phyloP scores from a whole-genome alignment of 2,888 invertebrate genomes.

The Rhorus exstirpatorius region DNA sequence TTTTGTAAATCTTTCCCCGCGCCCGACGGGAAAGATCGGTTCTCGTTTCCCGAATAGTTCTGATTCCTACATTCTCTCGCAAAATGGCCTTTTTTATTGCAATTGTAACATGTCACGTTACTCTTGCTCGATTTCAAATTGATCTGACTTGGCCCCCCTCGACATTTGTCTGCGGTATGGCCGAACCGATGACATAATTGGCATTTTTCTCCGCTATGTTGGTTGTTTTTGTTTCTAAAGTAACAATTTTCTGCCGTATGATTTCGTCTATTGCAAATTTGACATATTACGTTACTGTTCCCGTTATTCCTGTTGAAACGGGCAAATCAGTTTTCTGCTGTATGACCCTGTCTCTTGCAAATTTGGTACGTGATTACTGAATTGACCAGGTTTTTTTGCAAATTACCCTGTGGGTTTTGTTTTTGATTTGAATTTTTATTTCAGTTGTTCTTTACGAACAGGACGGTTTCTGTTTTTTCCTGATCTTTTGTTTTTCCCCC shows the following conservation, averaged over 20 bases:
- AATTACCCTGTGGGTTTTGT: too few species aligned
- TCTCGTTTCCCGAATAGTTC: constrained; percentile 15
- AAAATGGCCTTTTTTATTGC: neutral
- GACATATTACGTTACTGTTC: neutral
- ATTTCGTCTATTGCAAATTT: neutral
- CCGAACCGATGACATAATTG: constrained; percentile 22
- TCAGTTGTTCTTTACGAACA: neutral
- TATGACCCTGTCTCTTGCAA: constrained; percentile 32
- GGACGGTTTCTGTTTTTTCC: constrained; percentile 7
- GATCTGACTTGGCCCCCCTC: neutral
- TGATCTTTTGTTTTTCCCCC: neutral
- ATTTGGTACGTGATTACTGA: constrained; percentile 33
- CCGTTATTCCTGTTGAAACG: neutral
- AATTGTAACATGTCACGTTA: neutral
- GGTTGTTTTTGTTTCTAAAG: neutral
- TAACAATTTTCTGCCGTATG: constrained; percentile 1
- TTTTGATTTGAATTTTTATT: constrained; percentile 11
- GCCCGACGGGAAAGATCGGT: constrained; percentile 10
- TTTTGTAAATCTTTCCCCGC: constrained; percentile 8
- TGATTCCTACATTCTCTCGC: neutral
- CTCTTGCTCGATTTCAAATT: neutral
- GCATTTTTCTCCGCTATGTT: neutral
- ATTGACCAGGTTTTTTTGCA: too few species aligned
- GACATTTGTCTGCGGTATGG: constrained; percentile 22
- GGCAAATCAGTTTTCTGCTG: neutral